Evolutionary conservation across 1,140 invertebrate species (phyloP).

Genomic region (Armadillidium nasatum): DNA sequence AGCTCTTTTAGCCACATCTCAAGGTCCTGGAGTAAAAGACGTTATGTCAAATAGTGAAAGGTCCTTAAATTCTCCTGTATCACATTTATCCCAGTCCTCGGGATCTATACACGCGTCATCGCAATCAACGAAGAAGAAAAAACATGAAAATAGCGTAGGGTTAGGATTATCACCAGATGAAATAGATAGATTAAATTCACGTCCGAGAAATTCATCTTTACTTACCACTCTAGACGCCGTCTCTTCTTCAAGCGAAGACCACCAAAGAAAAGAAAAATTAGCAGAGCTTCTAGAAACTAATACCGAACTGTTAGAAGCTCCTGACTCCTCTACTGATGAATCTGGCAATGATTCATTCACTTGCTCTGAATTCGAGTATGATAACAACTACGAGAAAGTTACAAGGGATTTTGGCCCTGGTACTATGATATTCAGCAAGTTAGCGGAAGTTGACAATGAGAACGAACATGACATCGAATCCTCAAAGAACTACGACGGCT

Average conservation of each 20-base stretch:
- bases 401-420: slow-evolving; percentile 52
- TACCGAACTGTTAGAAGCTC: slow-evolving; percentile 48
- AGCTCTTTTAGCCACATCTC: slow-evolving; percentile 78
- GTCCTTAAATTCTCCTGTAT: slow-evolving; percentile 82
- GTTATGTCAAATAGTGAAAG: slow-evolving; percentile 75
- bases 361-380: slow-evolving; percentile 95
- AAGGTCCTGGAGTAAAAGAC: slow-evolving; percentile 51
- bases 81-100: slow-evolving; percentile 76
- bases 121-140: slow-evolving; percentile 57
- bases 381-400: slow-evolving; percentile 72
- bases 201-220: slow-evolving; percentile 70
- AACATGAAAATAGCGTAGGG: slow-evolving; percentile 44
- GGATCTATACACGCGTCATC: slow-evolving; percentile 49
- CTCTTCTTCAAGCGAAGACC: slow-evolving; percentile 80
- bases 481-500: slow-evolving; percentile 67
- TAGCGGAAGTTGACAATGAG: slow-evolving; percentile 56
- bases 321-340: slow-evolving; percentile 79
- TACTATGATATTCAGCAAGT: slow-evolving; percentile 65
- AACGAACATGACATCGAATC: slow-evolving; percentile 52
- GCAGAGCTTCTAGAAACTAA: slow-evolving; percentile 51
- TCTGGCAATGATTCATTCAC: slow-evolving; percentile 96
- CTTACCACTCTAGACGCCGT: slow-evolving; percentile 88
- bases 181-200: slow-evolving; percentile 73
- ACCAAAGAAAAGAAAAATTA: slow-evolving; percentile 45
- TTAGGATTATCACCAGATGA: slow-evolving; percentile 72